These are phyloP conservation scores for Himantopus leucocephalus DNA, from an alignment of 2,113 vertebrate genomes.

Conservation along the genomic window DNA sequence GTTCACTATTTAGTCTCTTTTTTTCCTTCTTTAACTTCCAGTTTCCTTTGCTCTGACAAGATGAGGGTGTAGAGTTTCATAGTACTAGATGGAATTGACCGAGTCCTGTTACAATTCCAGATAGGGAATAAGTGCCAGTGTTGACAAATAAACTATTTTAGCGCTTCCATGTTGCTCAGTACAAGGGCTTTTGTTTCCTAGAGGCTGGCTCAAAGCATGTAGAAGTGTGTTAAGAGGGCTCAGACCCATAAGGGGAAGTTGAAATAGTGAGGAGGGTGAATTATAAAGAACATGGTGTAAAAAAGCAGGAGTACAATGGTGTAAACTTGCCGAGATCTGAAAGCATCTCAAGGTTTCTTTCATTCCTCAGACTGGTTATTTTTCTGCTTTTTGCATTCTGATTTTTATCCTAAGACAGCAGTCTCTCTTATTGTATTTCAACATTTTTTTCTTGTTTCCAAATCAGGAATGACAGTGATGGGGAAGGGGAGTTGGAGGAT, in stretches of 20 bases:
- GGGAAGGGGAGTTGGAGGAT: slow-evolving; percentile 91
- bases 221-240: neutral
- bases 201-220: neutral
- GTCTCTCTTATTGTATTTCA: neutral
- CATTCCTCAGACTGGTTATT: neutral
- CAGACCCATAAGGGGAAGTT: neutral
- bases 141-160: neutral
- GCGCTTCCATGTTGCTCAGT: neutral
- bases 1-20: neutral
- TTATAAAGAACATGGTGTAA: neutral
- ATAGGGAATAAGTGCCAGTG: neutral
- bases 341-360: neutral
- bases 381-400: neutral
- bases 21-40: neutral
- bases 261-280: neutral
- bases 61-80: neutral
- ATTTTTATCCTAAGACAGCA: neutral
- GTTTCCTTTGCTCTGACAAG: neutral
- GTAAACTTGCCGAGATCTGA: neutral
- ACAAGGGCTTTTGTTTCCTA: neutral
- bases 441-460: neutral
- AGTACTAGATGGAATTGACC: neutral
- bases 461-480: slow-evolving; percentile 94
- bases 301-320: neutral
- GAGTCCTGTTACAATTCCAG: neutral